phyloP scores from a whole-genome alignment of 2,888 invertebrate genomes.

The Steinernema carpocapsae region DNA sequence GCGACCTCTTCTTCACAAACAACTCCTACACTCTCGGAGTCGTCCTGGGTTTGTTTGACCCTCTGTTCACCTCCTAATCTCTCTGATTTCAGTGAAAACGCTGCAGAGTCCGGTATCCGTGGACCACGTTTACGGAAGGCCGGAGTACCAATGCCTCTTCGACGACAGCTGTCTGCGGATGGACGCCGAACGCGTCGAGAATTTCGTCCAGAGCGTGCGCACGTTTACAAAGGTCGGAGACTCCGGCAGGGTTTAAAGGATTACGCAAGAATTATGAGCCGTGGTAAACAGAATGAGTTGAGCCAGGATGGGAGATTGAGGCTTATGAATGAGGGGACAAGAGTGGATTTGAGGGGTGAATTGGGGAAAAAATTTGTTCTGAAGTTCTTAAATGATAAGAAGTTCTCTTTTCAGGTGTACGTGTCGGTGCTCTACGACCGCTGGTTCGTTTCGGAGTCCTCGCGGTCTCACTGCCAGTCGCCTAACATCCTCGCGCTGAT shows the following conservation, averaged over 20 bases:
- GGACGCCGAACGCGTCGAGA: slow-evolving; percentile 57
- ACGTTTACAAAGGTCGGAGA: slow-evolving; percentile 59
- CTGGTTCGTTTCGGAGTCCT: slow-evolving; percentile 53
- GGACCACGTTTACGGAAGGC: slow-evolving; percentile 7
- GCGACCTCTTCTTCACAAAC: slow-evolving; percentile 31
- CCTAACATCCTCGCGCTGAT: slow-evolving; percentile 47
- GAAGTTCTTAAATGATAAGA: background rate
- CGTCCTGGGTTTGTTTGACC: slow-evolving; percentile 15
- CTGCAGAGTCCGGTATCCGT: slow-evolving; percentile 19
- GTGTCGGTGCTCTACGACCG: slow-evolving; percentile 61
- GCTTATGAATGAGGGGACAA: background rate
- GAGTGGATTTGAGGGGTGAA: background rate
- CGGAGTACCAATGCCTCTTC: slow-evolving; percentile 53
- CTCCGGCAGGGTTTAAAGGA: background rate
- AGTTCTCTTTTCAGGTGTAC: slow-evolving; percentile 54
- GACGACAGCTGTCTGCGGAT: slow-evolving; percentile 55
- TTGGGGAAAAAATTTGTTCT: slow-evolving; percentile 13
- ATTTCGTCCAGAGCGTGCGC: slow-evolving; percentile 57
- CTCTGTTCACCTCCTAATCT: background rate
- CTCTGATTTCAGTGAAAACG: slow-evolving; percentile 14
- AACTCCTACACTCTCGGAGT: slow-evolving; percentile 29
- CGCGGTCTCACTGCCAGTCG: slow-evolving; percentile 41
- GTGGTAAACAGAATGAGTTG: background rate
- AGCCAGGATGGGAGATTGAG: background rate
- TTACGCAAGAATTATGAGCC: background rate